A percentile compares a stretch with the other conserved stretches of the same genome.
Evolutionary conservation across 2,888 invertebrate species (phyloP).

Genomic region (Dicyrtoma fusca): DNA sequence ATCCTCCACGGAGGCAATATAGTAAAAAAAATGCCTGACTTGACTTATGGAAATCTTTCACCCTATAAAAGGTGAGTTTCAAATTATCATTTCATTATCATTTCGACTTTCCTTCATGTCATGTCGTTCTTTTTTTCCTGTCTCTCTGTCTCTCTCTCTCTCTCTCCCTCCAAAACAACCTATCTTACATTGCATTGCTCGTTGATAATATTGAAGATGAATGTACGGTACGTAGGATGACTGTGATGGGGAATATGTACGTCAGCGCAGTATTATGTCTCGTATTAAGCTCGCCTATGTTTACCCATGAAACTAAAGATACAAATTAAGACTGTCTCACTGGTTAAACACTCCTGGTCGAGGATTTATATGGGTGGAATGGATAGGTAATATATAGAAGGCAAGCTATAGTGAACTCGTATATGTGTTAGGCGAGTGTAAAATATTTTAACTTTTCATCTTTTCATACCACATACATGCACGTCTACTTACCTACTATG

Average conservation of each 20-base stretch:
- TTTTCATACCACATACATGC: background rate
- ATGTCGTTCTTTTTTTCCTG: background rate
- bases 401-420: too few species aligned
- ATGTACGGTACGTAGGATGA: background rate
- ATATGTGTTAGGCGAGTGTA: background rate
- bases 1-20: conserved; percentile 14
- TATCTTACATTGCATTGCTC: background rate
- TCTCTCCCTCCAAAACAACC: background rate
- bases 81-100: conserved; percentile 33
- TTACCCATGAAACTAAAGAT: conserved; percentile 11
- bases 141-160: background rate
- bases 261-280: background rate
- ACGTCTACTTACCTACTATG: background rate
- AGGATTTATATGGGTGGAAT: too few species aligned
- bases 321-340: conserved; percentile 12
- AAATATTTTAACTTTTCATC: conserved; percentile 5
- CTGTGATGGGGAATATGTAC: background rate
- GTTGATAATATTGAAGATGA: background rate
- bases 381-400: too few species aligned
- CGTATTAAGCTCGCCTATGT: conserved; percentile 3
- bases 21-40: conserved; percentile 40
- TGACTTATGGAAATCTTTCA: conserved; percentile 47
- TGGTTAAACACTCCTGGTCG: background rate
- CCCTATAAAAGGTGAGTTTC: conserved; percentile 47
- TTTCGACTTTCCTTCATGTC: conserved; percentile 34